Percentiles rank a stretch among this genome's conserved stretches.
These are phyloP conservation scores for Anguilla japonica DNA, from an alignment of 2,113 vertebrate genomes.

Conservation along the genomic window DNA sequence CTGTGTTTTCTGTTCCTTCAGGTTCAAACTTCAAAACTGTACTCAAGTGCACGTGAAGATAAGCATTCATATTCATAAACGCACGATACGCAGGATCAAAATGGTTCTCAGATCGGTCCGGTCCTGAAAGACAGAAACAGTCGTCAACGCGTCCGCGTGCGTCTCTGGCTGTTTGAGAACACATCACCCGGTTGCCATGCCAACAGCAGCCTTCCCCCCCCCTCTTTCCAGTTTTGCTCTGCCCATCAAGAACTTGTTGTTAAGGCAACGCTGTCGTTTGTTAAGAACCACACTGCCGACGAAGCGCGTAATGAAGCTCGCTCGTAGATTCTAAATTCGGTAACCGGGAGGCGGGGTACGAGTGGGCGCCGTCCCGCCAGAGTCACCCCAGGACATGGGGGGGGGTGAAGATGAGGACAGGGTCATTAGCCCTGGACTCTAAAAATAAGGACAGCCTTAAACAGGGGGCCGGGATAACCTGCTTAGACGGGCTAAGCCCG, in stretches of 20 bases:
- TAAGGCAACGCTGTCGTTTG: constrained; percentile 3
- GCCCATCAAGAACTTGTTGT: constrained; percentile 15
- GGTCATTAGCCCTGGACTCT: neutral
- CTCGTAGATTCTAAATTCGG: neutral
- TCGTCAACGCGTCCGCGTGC: neutral
- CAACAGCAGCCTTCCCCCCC: neutral
- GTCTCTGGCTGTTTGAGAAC: neutral
- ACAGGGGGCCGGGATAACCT: neutral
- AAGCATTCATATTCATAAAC: neutral
- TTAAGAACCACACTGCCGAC: neutral
- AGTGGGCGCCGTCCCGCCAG: neutral
- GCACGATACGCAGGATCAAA: neutral
- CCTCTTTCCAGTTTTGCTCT: neutral
- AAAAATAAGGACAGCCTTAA: neutral
- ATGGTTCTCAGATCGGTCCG: neutral
- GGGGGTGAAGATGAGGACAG: neutral
- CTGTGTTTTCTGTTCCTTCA: neutral
- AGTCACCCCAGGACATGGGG: neutral
- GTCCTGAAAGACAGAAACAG: neutral
- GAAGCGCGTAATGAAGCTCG: neutral
- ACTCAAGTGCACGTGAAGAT: no score
- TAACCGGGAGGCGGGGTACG: neutral
- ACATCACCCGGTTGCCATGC: constrained; percentile 17
- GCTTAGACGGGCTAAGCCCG: neutral
- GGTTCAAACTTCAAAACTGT: neutral